Base-by-base conservation (phyloP, 2,113 vertebrate species). In the Eonycteris spelaea region DNA sequence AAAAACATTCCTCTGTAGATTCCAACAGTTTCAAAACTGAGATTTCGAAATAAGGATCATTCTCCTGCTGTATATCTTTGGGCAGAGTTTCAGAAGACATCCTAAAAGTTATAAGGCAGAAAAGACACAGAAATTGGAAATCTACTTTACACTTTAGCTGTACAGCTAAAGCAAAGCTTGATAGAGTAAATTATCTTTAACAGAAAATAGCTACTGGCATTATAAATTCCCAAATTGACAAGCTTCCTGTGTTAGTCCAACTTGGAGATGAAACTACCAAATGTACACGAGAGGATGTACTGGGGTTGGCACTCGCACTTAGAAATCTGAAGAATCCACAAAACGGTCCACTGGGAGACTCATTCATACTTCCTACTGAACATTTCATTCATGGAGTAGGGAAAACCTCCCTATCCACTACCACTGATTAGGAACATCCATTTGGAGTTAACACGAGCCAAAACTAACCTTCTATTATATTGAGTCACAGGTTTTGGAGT, bases 41-140 rank as follows among this genome's bases (percentile, higher is more conserved):
- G 18, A 80, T 91, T 94, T 95, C 55, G 93, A 95, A 96, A 92
- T 71, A 79, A 96, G 8, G 30, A 38, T 78, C 11, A 45, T 61
- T 91, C 82, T 53, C 59, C 53, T 93, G 30, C 38, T 82, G 35
- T 14, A 6, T 61, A 33, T 55, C 24, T 91, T 73, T 59, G 88
- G 59, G 28, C 14, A 70, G 65, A 95, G 24, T 21, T 95, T 87
- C 71, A 86, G 30, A 93, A 30, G 67, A 43, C 38, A 75, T 90
- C 15, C 1, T 15, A 45, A 15, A 68, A 70, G 22, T 82, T 67
- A 51, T 1, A 82, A 43, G 61, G 38, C 9, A 61, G 38, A 15
- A 87, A 96, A 90, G 53, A 35, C 43, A 53, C 1, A 35, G 35
- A 67, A 73, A 84, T 77, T 65, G n/a, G 38, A 94, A 80, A 80